A percentile compares a stretch with the other conserved stretches of the same genome.
phyloP scores from a whole-genome alignment of 35 echinoderm and acorn worm species.

The Eucidaris tribuloides region DNA sequence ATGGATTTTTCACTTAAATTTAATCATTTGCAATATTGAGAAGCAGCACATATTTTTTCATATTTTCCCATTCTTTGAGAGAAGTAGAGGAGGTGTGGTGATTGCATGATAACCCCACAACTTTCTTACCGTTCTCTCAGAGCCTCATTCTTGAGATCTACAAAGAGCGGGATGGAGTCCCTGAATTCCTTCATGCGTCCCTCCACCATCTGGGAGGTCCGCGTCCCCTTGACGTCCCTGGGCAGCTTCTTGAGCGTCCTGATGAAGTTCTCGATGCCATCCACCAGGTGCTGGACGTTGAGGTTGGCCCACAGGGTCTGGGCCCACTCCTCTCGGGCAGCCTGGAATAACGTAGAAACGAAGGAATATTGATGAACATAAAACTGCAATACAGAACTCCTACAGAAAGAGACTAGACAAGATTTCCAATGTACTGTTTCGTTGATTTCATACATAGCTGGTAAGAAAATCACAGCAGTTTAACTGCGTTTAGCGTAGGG shows the following conservation, averaged over 20 bases:
- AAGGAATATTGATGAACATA: background rate
- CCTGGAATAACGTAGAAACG: constrained; percentile 32
- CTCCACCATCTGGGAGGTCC: constrained; percentile 89
- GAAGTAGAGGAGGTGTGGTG: too few species aligned
- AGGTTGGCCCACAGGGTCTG: constrained; percentile 99
- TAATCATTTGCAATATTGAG: too few species aligned
- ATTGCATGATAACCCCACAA: too few species aligned
- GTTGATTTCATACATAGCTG: too few species aligned
- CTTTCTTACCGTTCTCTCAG: constrained; percentile 81
- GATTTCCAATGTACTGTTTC: too few species aligned
- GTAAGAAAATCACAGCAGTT: too few species aligned
- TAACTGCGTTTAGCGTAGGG: too few species aligned
- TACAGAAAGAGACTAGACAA: too few species aligned
- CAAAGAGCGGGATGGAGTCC: constrained; percentile 95
- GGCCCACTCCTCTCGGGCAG: constrained; percentile 96
- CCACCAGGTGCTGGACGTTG: constrained; percentile 80
- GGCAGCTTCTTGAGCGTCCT: constrained; percentile 98
- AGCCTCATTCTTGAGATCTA: constrained; percentile 99
- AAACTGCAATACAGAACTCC: background rate
- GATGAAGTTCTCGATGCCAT: constrained; percentile 91
- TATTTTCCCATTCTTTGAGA: too few species aligned
- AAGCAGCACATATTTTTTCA: too few species aligned
- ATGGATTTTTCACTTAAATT: too few species aligned
- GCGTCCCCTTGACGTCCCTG: constrained; percentile 77
- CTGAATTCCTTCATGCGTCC: constrained; percentile 96